Evolutionary conservation across 2,797 vertebrate species (phyloP).

Genomic region (Lateolabrax maculatus): DNA sequence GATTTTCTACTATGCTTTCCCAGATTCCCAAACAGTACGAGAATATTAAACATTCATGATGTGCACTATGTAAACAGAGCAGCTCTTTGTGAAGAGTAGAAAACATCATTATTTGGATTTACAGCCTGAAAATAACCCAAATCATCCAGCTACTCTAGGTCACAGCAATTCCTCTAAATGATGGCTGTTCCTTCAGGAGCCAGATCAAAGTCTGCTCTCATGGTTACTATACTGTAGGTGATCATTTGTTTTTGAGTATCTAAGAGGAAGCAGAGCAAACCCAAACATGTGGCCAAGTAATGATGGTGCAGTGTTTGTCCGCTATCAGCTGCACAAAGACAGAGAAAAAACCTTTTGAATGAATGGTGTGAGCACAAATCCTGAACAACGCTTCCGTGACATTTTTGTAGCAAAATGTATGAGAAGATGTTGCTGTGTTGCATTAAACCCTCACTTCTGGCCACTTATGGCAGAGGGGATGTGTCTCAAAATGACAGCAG

Average conservation of each 20-base stretch:
- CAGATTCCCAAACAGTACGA: conserved; percentile 29
- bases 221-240: neutral
- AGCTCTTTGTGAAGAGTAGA: conserved; percentile 44
- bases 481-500: neutral
- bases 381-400: conserved; percentile 39
- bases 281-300: conserved; percentile 13
- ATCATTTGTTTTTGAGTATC: conserved; percentile 33
- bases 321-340: conserved; percentile 19
- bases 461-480: neutral
- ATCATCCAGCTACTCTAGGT: conserved; percentile 19
- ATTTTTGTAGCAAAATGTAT: conserved; percentile 1
- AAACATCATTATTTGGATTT: conserved; percentile 60
- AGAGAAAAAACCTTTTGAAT: conserved; percentile 14
- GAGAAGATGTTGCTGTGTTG: neutral
- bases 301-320: conserved; percentile 26
- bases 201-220: conserved; percentile 16
- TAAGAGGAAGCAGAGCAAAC: conserved; percentile 10
- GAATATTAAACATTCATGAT: conserved; percentile 55
- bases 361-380: neutral
- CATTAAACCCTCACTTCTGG: neutral
- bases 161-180: conserved; percentile 17
- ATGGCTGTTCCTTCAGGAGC: conserved; percentile 27
- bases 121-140: conserved; percentile 37
- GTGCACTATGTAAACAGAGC: conserved; percentile 42
- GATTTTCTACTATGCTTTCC: neutral